A percentile compares a stretch with the other conserved stretches of the same genome.
phyloP scores from a whole-genome alignment of 2,113 vertebrate genomes.

The Heterochromis multidens region DNA sequence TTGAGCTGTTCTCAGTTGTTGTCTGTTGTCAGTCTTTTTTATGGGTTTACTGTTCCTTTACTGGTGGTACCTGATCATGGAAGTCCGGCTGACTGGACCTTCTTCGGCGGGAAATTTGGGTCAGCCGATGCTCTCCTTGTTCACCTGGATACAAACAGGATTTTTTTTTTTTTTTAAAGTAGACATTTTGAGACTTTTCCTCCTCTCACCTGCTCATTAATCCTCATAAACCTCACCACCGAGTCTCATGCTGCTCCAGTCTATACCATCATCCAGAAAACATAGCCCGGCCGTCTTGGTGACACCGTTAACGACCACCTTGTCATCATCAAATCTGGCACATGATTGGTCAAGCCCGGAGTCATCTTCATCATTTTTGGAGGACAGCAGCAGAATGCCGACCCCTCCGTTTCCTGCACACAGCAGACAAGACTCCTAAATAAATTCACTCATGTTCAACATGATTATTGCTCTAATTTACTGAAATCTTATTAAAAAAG shows the following conservation, averaged over 20 bases:
- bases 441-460: not conserved
- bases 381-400: conserved; percentile 53
- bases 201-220: not conserved
- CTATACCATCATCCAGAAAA: conserved; percentile 67
- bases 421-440: fast-evolving
- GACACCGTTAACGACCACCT: not conserved
- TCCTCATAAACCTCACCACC: conserved; percentile 25
- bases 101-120: not conserved
- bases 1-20: not conserved
- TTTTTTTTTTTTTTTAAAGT: fast-evolving
- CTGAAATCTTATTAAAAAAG: not conserved
- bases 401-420: conserved; percentile 57
- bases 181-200: not conserved
- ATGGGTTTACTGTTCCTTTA: not conserved
- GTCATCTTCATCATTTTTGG: conserved; percentile 54
- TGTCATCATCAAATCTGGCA: conserved; percentile 47
- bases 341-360: conserved; percentile 52
- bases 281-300: conserved; percentile 31
- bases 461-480: not conserved
- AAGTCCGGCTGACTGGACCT: conserved; percentile 43
- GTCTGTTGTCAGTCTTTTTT: too few species aligned
- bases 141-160: not conserved
- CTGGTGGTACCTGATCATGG: conserved; percentile 52
- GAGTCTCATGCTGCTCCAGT: conserved; percentile 62
- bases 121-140: not conserved